Evolutionary conservation across 2,113 vertebrate species (phyloP).

Genomic region (Labeo rohita): DNA sequence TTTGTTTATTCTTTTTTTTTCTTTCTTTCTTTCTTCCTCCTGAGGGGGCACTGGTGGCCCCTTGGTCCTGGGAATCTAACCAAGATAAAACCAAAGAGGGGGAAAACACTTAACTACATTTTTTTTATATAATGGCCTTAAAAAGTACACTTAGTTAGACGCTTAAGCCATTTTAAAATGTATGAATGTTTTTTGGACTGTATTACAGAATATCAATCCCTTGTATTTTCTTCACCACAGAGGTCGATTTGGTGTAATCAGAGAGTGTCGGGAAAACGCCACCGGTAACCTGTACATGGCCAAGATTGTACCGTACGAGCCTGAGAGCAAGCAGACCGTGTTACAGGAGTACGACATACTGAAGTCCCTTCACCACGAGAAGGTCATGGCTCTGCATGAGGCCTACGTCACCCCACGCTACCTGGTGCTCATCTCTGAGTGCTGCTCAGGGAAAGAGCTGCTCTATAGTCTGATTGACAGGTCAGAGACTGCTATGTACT

Average conservation of each 20-base stretch:
- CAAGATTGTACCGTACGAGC: slow-evolving; percentile 95
- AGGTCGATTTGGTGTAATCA: slow-evolving; percentile 93
- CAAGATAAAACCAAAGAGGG: neutral
- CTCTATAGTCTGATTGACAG: slow-evolving; percentile 94
- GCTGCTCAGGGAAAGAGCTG: slow-evolving; percentile 91
- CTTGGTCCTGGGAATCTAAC: too few species aligned
- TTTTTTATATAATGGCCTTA: neutral
- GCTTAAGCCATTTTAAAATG: neutral
- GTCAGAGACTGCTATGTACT: slow-evolving; percentile 66
- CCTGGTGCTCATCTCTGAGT: slow-evolving; percentile 94
- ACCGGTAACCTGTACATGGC: slow-evolving; percentile 94
- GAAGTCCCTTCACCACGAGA: slow-evolving; percentile 89
- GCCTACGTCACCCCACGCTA: slow-evolving; percentile 97
- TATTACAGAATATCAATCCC: neutral
- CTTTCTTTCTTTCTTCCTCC: too few species aligned
- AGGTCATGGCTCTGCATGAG: slow-evolving; percentile 93
- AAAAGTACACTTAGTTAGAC: neutral
- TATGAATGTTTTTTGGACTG: neutral
- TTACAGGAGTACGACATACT: slow-evolving; percentile 97
- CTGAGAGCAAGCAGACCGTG: slow-evolving; percentile 84
- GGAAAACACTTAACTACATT: neutral
- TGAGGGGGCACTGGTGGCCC: too few species aligned
- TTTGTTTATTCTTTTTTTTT: too few species aligned
- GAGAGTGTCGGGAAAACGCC: slow-evolving; percentile 92
- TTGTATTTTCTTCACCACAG: slow-evolving; percentile 65